Evolutionary conservation across 2,113 vertebrate species (phyloP).

Genomic region (Stegostoma tigrinum): DNA sequence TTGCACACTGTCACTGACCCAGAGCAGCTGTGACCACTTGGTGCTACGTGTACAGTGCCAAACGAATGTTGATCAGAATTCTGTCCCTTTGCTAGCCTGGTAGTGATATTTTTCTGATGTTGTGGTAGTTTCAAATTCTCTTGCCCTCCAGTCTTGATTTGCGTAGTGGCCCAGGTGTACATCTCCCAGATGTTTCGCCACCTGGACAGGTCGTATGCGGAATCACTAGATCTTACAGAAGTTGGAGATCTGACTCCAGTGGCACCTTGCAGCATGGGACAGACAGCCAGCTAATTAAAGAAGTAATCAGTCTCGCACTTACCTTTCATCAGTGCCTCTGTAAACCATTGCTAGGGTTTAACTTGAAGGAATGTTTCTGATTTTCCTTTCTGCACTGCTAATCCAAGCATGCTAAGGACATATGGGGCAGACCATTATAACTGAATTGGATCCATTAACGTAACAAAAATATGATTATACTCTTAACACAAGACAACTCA

Average conservation of each 20-base stretch:
- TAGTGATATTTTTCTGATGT: background rate
- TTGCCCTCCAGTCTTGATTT: background rate
- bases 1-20: background rate
- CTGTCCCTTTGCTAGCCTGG: background rate
- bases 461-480: conserved; percentile 29
- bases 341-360: conserved; percentile 14
- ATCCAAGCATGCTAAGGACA: conserved; percentile 15
- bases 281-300: background rate
- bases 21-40: background rate
- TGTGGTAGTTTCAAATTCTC: background rate
- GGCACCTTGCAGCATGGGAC: background rate
- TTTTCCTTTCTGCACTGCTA: background rate
- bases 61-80: background rate
- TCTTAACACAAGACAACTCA: conserved; percentile 32
- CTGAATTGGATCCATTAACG: conserved; percentile 15
- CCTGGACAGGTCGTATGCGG: background rate
- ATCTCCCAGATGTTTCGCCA: background rate
- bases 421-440: conserved; percentile 23
- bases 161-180: background rate
- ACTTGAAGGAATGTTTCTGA: background rate
- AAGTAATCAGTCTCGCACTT: background rate
- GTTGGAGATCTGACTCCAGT: background rate
- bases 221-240: background rate
- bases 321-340: background rate
- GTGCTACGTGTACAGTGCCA: background rate